Evolutionary conservation across 1,140 invertebrate genomes (phyloP).

Genomic region (Brachionus rotundiformis): DNA sequence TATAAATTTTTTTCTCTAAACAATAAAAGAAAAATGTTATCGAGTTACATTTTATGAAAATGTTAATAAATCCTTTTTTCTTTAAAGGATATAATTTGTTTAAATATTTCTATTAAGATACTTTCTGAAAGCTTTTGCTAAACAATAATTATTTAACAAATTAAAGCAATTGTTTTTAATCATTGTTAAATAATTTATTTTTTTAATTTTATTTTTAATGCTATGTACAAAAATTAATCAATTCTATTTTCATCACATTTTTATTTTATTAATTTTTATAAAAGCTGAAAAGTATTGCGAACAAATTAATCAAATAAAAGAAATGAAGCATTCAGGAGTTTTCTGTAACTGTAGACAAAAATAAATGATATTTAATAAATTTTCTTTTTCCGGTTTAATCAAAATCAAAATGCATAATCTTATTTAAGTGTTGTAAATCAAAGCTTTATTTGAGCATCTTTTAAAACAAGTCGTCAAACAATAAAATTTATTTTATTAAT

Average conservation of each 20-base stretch:
- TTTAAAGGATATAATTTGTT: background rate
- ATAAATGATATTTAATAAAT: no score
- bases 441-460: no score
- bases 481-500: no score
- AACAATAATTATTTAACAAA: no score
- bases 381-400: no score
- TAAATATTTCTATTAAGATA: no score
- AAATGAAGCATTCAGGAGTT: no score
- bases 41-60: background rate
- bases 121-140: no score
- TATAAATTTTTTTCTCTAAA: background rate
- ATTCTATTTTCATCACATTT: background rate
- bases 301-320: background rate
- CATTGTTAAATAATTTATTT: background rate
- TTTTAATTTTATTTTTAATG: background rate
- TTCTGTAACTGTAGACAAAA: no score
- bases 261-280: background rate
- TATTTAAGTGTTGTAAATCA: no score
- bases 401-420: no score
- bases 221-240: background rate
- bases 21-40: background rate
- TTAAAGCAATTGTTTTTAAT: background rate
- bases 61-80: background rate
- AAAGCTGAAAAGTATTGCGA: background rate
- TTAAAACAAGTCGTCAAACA: no score